Evolutionary conservation across 2,113 vertebrate species (phyloP).

Genomic region (Trichechus manatus): DNA sequence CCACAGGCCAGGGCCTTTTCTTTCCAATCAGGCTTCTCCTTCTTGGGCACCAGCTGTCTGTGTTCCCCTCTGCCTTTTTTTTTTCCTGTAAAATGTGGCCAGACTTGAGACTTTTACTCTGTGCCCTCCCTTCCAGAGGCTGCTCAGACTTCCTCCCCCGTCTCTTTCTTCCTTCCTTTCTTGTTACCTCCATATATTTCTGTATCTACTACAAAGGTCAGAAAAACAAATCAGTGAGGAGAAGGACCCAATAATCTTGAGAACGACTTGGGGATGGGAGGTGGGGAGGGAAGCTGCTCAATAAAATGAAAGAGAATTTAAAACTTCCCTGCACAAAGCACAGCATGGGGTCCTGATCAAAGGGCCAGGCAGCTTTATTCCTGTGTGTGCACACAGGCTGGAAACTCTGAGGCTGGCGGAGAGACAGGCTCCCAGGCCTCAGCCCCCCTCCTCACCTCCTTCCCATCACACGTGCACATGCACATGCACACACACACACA

Average conservation of each 20-base stretch:
- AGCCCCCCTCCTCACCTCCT: too few relatives aligned
- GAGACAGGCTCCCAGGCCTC: neutral
- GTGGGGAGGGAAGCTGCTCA: conserved; percentile 61
- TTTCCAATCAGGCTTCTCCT: neutral
- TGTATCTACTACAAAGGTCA: conserved; percentile 85
- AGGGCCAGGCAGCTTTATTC: conserved; percentile 63
- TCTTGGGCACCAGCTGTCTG: neutral
- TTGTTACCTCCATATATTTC: conserved; percentile 78
- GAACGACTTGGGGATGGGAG: conserved; percentile 64
- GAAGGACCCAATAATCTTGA: conserved; percentile 83
- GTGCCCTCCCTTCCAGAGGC: neutral
- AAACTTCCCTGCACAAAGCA: conserved; percentile 78
- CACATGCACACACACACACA: rapidly evolving
- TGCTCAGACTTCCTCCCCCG: neutral
- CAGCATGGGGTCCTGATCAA: conserved; percentile 80
- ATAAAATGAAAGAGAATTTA: conserved; percentile 84
- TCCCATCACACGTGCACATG: neutral
- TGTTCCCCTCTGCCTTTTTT: conserved; percentile 4
- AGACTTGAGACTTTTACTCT: neutral
- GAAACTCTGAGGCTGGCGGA: neutral
- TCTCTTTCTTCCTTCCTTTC: conserved; percentile 65
- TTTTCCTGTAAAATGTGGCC: conserved; percentile 66
- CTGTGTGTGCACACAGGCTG: neutral
- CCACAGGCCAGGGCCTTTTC: neutral
- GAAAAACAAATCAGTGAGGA: conserved; percentile 85